Percentiles rank a stretch among this genome's conserved stretches.
These are phyloP conservation scores for Morpho deidamia DNA, from an alignment of 2,888 invertebrate species.

Conservation along the genomic window DNA sequence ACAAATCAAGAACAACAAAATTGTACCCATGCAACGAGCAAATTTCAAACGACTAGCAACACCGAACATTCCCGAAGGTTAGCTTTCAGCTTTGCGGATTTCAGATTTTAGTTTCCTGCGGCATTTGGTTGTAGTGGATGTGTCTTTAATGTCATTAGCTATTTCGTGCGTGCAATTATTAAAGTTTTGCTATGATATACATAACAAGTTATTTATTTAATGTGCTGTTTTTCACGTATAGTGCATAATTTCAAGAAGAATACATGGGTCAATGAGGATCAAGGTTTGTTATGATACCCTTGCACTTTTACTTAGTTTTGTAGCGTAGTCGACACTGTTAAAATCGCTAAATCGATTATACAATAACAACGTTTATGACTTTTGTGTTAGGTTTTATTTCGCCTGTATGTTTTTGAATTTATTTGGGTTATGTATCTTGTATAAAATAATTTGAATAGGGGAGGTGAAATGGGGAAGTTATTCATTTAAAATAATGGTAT, in stretches of 20 bases:
- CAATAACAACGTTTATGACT: neutral
- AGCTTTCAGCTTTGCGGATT: slow-evolving; percentile 15
- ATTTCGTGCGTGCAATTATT: neutral
- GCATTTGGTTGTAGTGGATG: slow-evolving; percentile 11
- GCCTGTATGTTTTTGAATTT: neutral
- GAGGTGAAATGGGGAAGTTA: neutral
- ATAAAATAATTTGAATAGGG: slow-evolving; percentile 2
- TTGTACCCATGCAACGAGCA: too few species aligned
- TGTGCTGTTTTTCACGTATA: neutral
- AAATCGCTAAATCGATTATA: neutral
- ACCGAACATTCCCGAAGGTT: slow-evolving; percentile 14
- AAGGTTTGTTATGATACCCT: slow-evolving; percentile 5
- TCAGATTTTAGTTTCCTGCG: slow-evolving; percentile 16
- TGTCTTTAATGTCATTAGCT: neutral
- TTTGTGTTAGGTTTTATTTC: neutral
- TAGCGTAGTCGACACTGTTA: neutral
- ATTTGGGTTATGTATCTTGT: neutral
- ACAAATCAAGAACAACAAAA: too few species aligned
- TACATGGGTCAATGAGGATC: neutral
- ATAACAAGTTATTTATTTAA: neutral
- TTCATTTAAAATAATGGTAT: slow-evolving; percentile 12
- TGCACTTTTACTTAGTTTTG: slow-evolving; percentile 1
- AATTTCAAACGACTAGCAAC: neutral
- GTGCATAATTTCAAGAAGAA: neutral
- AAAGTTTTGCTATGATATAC: slow-evolving; percentile 1